phyloP scores from a whole-genome alignment of 2,797 vertebrate genomes.

The Tadarida brasiliensis region DNA sequence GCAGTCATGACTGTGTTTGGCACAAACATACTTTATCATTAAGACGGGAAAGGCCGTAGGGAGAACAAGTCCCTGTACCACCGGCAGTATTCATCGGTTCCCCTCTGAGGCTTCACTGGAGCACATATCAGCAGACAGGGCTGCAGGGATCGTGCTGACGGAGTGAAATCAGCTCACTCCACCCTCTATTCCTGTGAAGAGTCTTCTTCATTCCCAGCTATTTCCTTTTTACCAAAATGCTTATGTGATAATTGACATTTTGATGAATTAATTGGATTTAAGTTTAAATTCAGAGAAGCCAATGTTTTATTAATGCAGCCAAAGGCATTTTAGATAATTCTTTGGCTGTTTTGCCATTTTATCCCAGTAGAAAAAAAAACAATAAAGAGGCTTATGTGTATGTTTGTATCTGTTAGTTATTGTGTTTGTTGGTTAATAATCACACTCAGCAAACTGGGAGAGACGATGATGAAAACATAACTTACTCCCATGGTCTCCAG shows the following conservation, averaged over 20 bases:
- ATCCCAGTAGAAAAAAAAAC: slow-evolving; percentile 33
- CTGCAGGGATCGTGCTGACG: neutral
- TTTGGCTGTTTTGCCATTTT: slow-evolving; percentile 29
- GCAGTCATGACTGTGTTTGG: neutral
- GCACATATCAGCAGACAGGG: neutral
- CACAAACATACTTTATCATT: slow-evolving; percentile 52
- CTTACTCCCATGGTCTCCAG: neutral
- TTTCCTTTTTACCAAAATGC: slow-evolving; percentile 39
- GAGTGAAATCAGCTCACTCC: neutral
- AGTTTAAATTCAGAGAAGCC: slow-evolving; percentile 72
- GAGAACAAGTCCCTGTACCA: neutral
- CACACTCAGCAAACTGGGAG: neutral
- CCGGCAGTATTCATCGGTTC: neutral
- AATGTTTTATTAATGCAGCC: slow-evolving; percentile 70
- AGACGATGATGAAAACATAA: neutral
- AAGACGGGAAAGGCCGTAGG: neutral
- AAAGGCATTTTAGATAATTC: slow-evolving; percentile 17
- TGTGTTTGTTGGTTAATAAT: neutral
- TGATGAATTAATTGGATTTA: slow-evolving; percentile 77
- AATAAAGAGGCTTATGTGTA: neutral
- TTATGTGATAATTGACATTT: slow-evolving; percentile 72
- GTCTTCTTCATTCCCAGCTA: slow-evolving; percentile 10
- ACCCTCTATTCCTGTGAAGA: neutral
- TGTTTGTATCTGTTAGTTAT: neutral
- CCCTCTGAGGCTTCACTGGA: neutral